These are phyloP conservation scores for Capitella teleta DNA, from an alignment of 1,140 invertebrate genomes.

Conservation along the genomic window DNA sequence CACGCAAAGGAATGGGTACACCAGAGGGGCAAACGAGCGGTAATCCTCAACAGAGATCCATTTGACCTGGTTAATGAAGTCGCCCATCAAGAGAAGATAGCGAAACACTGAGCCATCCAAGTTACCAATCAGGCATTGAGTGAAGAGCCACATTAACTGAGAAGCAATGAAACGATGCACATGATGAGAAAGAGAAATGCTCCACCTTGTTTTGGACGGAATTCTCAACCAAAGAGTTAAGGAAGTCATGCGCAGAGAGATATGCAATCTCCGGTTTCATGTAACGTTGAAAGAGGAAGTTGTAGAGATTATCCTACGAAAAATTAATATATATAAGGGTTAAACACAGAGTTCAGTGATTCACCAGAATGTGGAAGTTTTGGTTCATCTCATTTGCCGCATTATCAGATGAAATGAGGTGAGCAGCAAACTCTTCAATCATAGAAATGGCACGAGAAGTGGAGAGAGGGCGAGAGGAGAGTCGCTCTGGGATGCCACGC, in stretches of 20 bases:
- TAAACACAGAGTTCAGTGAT: background rate
- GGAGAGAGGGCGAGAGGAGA: too few relatives aligned
- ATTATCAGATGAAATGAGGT: slow-evolving; percentile 25
- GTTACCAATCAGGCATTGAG: slow-evolving; percentile 31
- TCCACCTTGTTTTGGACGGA: slow-evolving; percentile 24
- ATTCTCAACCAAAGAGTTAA: slow-evolving; percentile 27
- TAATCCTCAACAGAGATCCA: slow-evolving; percentile 37
- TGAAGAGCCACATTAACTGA: slow-evolving; percentile 30
- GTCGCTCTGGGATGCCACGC: slow-evolving; percentile 21
- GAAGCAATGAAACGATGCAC: slow-evolving; percentile 3
- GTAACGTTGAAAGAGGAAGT: slow-evolving; percentile 29
- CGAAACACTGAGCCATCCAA: slow-evolving; percentile 31
- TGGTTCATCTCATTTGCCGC: slow-evolving; percentile 17
- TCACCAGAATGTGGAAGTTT: slow-evolving; percentile 23
- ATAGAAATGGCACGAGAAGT: too few relatives aligned
- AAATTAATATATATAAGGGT: background rate
- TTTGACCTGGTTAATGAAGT: slow-evolving; percentile 29
- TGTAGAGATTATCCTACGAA: slow-evolving; percentile 31
- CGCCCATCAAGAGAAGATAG: slow-evolving; percentile 30
- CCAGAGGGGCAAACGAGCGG: slow-evolving; percentile 27
- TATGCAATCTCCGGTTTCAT: slow-evolving; percentile 28
- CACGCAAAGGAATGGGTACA: slow-evolving; percentile 36
- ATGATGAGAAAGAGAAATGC: background rate
- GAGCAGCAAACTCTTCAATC: slow-evolving; percentile 29
- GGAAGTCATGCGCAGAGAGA: slow-evolving; percentile 31